A percentile compares a stretch with the other conserved stretches of the same genome.
These are phyloP conservation scores for Tetranychus piercei DNA, from an alignment of 2,888 invertebrate species.

Conservation along the genomic window DNA sequence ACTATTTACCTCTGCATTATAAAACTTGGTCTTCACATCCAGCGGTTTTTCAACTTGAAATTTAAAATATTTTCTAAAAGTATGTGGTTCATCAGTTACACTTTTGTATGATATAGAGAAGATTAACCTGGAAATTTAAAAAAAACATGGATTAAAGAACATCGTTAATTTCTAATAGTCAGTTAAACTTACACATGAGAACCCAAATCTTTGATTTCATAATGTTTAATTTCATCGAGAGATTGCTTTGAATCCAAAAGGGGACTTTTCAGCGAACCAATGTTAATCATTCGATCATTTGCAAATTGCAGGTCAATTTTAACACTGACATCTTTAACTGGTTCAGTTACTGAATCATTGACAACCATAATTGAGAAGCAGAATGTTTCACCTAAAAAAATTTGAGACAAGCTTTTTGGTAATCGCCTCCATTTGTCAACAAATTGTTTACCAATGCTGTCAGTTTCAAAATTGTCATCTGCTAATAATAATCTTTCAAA, in stretches of 20 bases:
- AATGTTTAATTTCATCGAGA: slow-evolving; percentile 82
- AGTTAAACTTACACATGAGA: slow-evolving; percentile 61
- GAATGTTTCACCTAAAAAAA: slow-evolving; percentile 93
- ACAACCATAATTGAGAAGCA: slow-evolving; percentile 92
- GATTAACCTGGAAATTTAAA: slow-evolving; percentile 48
- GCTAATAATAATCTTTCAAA: slow-evolving; percentile 15
- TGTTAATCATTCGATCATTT: slow-evolving; percentile 15
- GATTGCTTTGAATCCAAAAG: slow-evolving; percentile 43
- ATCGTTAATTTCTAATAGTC: not conserved
- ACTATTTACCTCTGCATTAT: slow-evolving; percentile 57
- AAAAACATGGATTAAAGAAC: not conserved
- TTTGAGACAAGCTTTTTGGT: slow-evolving; percentile 47
- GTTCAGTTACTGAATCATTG: slow-evolving; percentile 48
- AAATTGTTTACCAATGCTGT: slow-evolving; percentile 11
- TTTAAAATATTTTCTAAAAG: slow-evolving; percentile 91
- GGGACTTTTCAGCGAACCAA: slow-evolving; percentile 13
- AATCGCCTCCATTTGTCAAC: slow-evolving; percentile 18
- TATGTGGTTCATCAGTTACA: slow-evolving; percentile 50
- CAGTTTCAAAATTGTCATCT: slow-evolving; percentile 11
- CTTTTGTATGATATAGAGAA: slow-evolving; percentile 85
- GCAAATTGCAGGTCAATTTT: slow-evolving; percentile 41
- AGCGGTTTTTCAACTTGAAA: slow-evolving; percentile 79
- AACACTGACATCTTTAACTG: slow-evolving; percentile 60
- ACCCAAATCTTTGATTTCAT: slow-evolving; percentile 98
- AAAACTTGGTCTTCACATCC: slow-evolving; percentile 96